These are phyloP conservation scores for Melanotaenia duboulayi DNA, from an alignment of 2,113 vertebrate genomes.

Conservation along the genomic window DNA sequence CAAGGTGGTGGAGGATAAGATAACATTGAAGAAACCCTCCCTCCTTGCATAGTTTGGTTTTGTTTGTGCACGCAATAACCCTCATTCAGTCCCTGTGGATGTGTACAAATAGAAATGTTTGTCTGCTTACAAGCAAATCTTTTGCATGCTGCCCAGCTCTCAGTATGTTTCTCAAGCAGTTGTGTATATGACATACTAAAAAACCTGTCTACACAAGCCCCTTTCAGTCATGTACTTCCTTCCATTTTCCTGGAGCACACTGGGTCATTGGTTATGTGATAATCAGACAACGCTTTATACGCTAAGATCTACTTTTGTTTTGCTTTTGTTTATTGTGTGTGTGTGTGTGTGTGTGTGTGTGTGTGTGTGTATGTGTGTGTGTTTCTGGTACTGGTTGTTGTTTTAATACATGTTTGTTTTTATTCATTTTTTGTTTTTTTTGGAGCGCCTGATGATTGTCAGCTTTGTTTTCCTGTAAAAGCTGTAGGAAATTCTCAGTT, in stretches of 20 bases:
- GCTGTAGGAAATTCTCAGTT: no score
- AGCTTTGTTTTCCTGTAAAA: no score
- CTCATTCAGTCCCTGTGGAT: slow-evolving; percentile 25
- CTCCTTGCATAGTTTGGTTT: slow-evolving; percentile 46
- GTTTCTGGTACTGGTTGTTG: no score
- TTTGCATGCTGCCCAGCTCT: slow-evolving; percentile 25
- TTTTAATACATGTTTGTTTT: no score
- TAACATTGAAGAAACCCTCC: slow-evolving; percentile 66
- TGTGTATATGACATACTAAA: neutral
- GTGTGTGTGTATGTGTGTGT: no score
- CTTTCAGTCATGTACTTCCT: neutral
- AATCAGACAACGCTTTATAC: no score
- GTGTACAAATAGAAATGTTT: slow-evolving; percentile 19
- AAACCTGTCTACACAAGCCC: slow-evolving; percentile 3
- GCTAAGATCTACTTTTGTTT: no score
- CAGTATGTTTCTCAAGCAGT: slow-evolving; percentile 1
- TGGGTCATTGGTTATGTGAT: neutral
- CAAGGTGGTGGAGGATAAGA: slow-evolving; percentile 75
- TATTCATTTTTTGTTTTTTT: no score
- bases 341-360: no score
- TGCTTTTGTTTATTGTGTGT: no score
- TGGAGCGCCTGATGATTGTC: no score
- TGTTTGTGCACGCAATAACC: slow-evolving; percentile 56
- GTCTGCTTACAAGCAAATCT: slow-evolving; percentile 5
- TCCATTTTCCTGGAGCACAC: neutral